Evolutionary conservation across 2,797 vertebrate species (phyloP), one percentile per base, ranked within the genome.

Genomic region (Acomys russatus): DNA sequence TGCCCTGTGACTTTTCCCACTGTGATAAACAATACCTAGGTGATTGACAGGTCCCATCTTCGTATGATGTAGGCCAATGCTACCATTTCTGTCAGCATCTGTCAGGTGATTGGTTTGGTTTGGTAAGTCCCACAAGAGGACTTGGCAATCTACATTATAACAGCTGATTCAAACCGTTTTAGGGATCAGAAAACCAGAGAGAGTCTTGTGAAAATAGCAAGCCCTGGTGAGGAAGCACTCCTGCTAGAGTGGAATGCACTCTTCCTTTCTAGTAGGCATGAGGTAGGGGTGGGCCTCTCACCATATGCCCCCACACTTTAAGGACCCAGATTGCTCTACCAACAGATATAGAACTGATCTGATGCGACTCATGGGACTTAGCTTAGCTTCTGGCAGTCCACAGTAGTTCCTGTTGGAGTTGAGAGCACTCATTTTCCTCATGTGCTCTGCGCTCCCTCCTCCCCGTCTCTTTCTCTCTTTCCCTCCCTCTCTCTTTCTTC

Each of bases 261-360:
- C 44, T n/a, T 77, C 23, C 54, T 86, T 70, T 92, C 35, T 44
- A 35, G 35, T 1, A 4, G 22, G 64, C 51, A 12, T 17, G 1
- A 23, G 23, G 4, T 30, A 18, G 2, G 51, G 12, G 9, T 8
- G 33, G 89, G 5, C 7, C 51, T 83, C 74, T 79, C 17, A 3
- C 56, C 15, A 11, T 30, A 4, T 54, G 10, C 1, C 12, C 49
- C 33, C 33, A 18, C 33, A 7, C 1, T 56, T 33, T 4, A 23
- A 10, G 38, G 30, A 30, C 23, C 68, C 30, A 28, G 15, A 1
- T 1, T 17, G 9, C 2, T 15, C 64, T n/a, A 20, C 33, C 0
- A 51, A 54, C 23, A 9, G 12, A 15, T 18, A 30, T 0, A 4
- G 20, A 8, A 12, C 0, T 33, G 54, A n/a, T 17, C 56, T 6